Percentiles rank a stretch among this genome's conserved stretches.
These are phyloP conservation scores for Phytoseiulus persimilis DNA, from an alignment of 2,888 invertebrate species.

Conservation along the genomic window DNA sequence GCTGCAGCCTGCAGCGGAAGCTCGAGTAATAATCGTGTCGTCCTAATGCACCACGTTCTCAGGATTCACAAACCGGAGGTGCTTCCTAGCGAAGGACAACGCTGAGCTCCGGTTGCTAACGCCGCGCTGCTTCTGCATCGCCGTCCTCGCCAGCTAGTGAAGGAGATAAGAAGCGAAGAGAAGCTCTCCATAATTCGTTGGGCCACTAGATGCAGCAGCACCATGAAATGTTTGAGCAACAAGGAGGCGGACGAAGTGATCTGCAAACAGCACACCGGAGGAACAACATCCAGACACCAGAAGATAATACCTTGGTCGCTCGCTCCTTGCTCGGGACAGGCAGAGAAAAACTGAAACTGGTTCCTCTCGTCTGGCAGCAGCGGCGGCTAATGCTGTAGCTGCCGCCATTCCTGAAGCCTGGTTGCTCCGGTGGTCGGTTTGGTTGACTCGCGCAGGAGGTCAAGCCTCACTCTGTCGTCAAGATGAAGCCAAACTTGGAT, in stretches of 20 bases:
- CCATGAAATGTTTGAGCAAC: not conserved
- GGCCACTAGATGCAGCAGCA: not conserved
- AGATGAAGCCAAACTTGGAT: not conserved
- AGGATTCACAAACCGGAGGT: not conserved
- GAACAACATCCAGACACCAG: conserved; percentile 5
- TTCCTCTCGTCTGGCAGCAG: not conserved
- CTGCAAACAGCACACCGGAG: not conserved
- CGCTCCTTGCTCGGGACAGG: not conserved
- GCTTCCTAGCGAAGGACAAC: not conserved
- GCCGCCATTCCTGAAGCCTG: not conserved
- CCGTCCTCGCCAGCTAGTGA: not conserved
- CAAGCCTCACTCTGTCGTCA: not conserved
- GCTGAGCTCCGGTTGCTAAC: not conserved
- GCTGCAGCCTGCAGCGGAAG: not conserved
- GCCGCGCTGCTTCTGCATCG: not conserved
- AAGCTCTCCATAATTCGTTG: not conserved
- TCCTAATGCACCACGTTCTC: not conserved
- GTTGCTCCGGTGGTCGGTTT: not conserved
- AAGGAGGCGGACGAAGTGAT: not conserved
- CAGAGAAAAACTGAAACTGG: not conserved
- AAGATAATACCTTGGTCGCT: not conserved
- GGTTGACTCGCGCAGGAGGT: not conserved
- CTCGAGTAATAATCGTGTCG: not conserved
- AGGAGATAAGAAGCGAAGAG: not conserved
- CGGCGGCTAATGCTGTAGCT: not conserved